Base-by-base conservation (phyloP, 1,140 invertebrate species). In the Vanessa atalanta region DNA sequence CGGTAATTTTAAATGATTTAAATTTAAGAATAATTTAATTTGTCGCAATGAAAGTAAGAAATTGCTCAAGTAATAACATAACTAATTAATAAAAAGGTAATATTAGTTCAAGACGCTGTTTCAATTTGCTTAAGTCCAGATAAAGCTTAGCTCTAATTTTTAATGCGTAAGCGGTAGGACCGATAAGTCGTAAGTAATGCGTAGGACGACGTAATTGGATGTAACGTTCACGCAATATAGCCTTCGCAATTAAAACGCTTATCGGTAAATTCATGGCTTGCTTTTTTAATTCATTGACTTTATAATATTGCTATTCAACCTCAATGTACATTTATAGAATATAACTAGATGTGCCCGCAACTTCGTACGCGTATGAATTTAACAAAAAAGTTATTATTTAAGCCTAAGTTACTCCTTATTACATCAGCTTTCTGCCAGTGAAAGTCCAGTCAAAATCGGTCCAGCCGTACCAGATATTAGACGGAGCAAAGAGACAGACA, bases 51-150 rank as follows among this genome's bases (percentile, higher is more conserved):
- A 11, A 23, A 23, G 20, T 57, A 12, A 57, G 11, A 23, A 16
- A 57, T 11, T 8, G 16, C 7, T 11, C 26, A 57, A 57, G 23
- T 57, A 57, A 20, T 57, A 26, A 57, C 53, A 14, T n/a, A 23
- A 20, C 53, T 6, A 55, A 23, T 57, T 11, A 57, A 23, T 13
- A 57, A 23, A 20, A 57, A 57, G 5, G 9, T 57, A 57, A 26
- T 57, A 16, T 11, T 57, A 4, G 9, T 14, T 53, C 23, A 23
- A 57, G 53, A 57, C 53, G 53, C 26, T 20, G 23, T 57, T 60
- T 14, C 57, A 70, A 70, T 70, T 70, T 63, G 12, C 47, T 51
- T 70, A 64, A 64, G 69, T 51, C 50, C 6, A 47, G 68, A 70
- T 70, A 70, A 61, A 61, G 68, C 51, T 70, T 64, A 70, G 20